Percentiles rank a stretch among this genome's conserved stretches.
Evolutionary conservation across 2,797 vertebrate genomes (phyloP).

Genomic region (Limosa lapponica): DNA sequence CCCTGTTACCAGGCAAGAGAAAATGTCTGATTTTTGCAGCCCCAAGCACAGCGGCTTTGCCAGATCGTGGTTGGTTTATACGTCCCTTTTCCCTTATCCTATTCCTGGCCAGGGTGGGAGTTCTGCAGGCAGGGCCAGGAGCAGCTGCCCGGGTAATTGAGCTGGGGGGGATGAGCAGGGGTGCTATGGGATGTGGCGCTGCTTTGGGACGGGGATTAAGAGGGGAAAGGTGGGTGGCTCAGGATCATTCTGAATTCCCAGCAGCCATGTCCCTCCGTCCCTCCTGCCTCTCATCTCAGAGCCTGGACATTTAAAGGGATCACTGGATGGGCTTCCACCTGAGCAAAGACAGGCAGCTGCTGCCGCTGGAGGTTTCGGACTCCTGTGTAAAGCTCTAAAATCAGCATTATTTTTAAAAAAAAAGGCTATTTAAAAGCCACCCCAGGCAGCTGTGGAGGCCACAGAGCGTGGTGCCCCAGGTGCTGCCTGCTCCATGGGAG

Average conservation of each 20-base stretch:
- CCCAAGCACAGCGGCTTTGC: neutral
- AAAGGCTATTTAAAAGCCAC: neutral
- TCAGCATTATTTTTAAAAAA: neutral
- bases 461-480: rapidly evolving
- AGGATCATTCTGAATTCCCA: neutral
- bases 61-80: neutral
- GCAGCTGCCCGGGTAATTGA: neutral
- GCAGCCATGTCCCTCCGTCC: neutral
- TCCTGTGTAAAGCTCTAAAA: neutral
- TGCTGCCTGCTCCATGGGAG: neutral
- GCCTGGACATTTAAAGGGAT: neutral
- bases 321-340: neutral
- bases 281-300: neutral
- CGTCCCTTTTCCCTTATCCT: neutral
- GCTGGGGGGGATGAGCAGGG: neutral
- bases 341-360: neutral
- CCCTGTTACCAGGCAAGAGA: neutral
- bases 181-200: neutral
- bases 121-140: rapidly evolving
- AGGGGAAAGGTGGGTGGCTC: neutral
- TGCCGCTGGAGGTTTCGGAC: neutral
- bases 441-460: neutral
- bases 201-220: neutral
- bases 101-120: neutral
- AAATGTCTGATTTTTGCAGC: neutral